Conservation (phyloP, 2,888 invertebrate species). For the Halictus ligatus region DNA sequence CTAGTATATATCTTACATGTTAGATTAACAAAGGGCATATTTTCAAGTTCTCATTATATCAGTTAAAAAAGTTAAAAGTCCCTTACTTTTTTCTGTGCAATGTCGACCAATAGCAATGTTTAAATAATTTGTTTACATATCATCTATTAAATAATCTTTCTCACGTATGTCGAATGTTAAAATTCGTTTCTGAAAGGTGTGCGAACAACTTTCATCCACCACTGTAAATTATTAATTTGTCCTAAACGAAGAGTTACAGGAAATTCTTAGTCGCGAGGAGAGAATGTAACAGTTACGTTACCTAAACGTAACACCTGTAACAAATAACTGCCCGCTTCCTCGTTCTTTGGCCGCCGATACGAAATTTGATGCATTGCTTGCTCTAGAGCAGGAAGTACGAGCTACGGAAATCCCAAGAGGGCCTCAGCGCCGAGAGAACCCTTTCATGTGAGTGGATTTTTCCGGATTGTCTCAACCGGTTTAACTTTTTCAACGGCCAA, state of each 20-base stretch:
- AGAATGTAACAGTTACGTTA: background rate
- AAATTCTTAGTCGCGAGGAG: background rate
- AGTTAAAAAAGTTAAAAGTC: too few relatives aligned
- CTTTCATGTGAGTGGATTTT: conserved; percentile 45
- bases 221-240: background rate
- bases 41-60: too few relatives aligned
- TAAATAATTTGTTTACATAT: too few relatives aligned
- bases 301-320: background rate
- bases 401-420: conserved; percentile 38
- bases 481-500: conserved; percentile 7
- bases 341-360: conserved; percentile 5
- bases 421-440: conserved; percentile 36
- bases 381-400: conserved; percentile 30
- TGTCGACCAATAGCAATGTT: too few relatives aligned
- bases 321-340: conserved; percentile 19
- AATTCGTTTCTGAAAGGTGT: background rate
- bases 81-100: too few relatives aligned
- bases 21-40: too few relatives aligned
- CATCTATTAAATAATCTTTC: too few relatives aligned
- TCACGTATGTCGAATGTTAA: too few relatives aligned
- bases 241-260: background rate
- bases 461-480: conserved; percentile 29
- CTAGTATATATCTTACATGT: too few relatives aligned
- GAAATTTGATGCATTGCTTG: conserved; percentile 42
- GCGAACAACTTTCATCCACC: background rate